Evolutionary conservation across 2,888 invertebrate genomes (phyloP).

Genomic region (Noctua janthe): DNA sequence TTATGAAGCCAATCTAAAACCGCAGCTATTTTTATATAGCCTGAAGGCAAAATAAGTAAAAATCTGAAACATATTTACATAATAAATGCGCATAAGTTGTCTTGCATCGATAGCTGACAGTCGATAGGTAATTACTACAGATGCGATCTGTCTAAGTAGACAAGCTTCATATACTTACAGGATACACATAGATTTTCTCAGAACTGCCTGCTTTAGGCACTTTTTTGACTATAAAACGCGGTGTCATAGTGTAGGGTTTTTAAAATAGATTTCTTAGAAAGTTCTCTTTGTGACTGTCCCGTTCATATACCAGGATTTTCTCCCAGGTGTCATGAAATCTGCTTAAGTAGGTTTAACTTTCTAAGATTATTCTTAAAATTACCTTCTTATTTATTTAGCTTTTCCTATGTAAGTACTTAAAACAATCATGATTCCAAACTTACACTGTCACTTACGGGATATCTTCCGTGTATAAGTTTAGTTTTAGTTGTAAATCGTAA

Average conservation of each 20-base stretch:
- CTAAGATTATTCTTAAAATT: background rate
- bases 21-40: constrained; percentile 25
- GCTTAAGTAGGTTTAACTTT: background rate
- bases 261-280: background rate
- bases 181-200: constrained; percentile 11
- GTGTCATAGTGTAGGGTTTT: background rate
- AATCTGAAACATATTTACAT: constrained; percentile 53
- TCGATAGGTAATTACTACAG: constrained; percentile 47
- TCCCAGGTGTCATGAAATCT: background rate
- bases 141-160: constrained; percentile 39
- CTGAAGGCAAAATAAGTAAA: constrained; percentile 54
- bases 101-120: constrained; percentile 40
- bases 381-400: background rate
- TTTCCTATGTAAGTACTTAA: background rate
- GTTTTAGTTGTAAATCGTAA: no score
- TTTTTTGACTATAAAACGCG: background rate
- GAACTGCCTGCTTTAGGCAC: background rate
- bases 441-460: no score
- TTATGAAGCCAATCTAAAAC: constrained; percentile 35
- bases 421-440: background rate
- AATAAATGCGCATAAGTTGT: constrained; percentile 39
- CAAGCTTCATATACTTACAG: constrained; percentile 5
- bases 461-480: no score
- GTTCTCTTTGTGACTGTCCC: background rate
- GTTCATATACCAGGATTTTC: background rate